Conservation (phyloP, 2,113 vertebrate species). For the Poeciliopsis prolifica region DNA sequence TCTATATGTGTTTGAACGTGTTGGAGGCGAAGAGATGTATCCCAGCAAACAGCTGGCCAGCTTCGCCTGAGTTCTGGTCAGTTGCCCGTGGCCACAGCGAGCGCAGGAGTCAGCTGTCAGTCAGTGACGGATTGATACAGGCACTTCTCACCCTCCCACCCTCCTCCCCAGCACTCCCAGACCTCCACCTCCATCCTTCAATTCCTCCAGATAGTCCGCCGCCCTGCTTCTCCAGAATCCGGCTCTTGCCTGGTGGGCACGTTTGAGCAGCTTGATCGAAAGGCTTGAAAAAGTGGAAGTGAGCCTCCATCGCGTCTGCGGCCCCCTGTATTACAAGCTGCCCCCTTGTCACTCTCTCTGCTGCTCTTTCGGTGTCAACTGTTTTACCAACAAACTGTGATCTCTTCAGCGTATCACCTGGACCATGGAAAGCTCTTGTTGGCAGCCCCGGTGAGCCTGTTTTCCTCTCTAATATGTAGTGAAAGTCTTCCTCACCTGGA, state of each 20-base stretch:
- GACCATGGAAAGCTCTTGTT: conserved; percentile 50
- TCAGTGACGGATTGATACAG: conserved; percentile 92
- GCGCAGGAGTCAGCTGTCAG: conserved; percentile 89
- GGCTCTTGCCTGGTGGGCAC: conserved; percentile 88
- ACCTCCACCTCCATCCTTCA: conserved; percentile 61
- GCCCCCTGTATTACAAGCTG: conserved; percentile 56
- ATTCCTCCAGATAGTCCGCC: conserved; percentile 36
- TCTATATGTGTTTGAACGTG: conserved; percentile 8
- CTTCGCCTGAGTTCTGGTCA: conserved; percentile 84
- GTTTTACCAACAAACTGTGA: conserved; percentile 38
- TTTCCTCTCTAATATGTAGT: conserved; percentile 43
- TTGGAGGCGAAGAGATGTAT: conserved; percentile 4
- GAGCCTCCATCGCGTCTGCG: conserved; percentile 60
- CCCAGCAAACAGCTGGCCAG: conserved; percentile 61
- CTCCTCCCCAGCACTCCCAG: conserved; percentile 78
- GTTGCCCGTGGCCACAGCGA: conserved; percentile 83
- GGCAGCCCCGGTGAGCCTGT: conserved; percentile 49
- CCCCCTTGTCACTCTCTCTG: conserved; percentile 62
- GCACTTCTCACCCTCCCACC: conserved; percentile 76
- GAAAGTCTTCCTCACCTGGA: conserved; percentile 51
- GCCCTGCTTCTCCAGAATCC: conserved; percentile 67
- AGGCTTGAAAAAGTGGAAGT: conserved; percentile 44
- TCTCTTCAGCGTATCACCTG: conserved; percentile 58
- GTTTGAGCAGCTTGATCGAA: conserved; percentile 72
- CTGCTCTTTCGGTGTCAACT: conserved; percentile 57